phyloP scores from a whole-genome alignment of 2,113 vertebrate species.

The Paramisgurnus dabryanus region DNA sequence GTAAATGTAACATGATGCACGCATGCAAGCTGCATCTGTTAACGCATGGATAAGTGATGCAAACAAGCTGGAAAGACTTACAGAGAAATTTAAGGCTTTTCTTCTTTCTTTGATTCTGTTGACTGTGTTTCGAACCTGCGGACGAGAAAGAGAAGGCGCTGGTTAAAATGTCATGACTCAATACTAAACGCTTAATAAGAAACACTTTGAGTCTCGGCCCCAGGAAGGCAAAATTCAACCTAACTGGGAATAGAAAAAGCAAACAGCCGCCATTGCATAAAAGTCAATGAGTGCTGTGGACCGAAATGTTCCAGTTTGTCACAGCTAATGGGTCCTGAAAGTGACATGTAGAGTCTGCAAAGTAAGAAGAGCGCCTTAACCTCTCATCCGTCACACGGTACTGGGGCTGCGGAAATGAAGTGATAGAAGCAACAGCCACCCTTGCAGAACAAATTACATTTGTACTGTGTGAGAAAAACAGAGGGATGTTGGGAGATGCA shows the following conservation, averaged over 20 bases:
- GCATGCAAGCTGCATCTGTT: too few species aligned
- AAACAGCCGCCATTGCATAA: slow-evolving; percentile 34
- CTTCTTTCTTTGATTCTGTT: slow-evolving; percentile 80
- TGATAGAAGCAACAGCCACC: slow-evolving; percentile 70
- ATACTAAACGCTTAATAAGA: slow-evolving; percentile 22
- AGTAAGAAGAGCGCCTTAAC: slow-evolving; percentile 75
- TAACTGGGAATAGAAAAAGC: slow-evolving; percentile 22
- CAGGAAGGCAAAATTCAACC: slow-evolving; percentile 21
- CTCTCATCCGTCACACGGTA: slow-evolving; percentile 75
- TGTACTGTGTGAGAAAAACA: slow-evolving; percentile 49
- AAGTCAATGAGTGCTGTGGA: slow-evolving; percentile 40
- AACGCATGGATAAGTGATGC: not conserved
- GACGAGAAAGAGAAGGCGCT: slow-evolving; percentile 30
- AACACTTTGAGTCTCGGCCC: slow-evolving; percentile 25
- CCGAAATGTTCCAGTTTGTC: slow-evolving; percentile 65
- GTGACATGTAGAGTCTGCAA: slow-evolving; percentile 73
- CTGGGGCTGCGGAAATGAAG: slow-evolving; percentile 72
- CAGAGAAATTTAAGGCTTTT: slow-evolving; percentile 78
- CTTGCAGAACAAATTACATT: slow-evolving; percentile 81
- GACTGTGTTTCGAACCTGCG: slow-evolving; percentile 77
- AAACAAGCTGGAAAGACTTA: slow-evolving; percentile 53
- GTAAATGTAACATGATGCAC: not conserved
- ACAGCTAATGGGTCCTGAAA: slow-evolving; percentile 76
- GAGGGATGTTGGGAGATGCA: slow-evolving; percentile 37
- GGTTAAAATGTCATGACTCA: slow-evolving; percentile 35